Evolutionary conservation across 2,113 vertebrate species (phyloP).

Genomic region (Diglossa brunneiventris): DNA sequence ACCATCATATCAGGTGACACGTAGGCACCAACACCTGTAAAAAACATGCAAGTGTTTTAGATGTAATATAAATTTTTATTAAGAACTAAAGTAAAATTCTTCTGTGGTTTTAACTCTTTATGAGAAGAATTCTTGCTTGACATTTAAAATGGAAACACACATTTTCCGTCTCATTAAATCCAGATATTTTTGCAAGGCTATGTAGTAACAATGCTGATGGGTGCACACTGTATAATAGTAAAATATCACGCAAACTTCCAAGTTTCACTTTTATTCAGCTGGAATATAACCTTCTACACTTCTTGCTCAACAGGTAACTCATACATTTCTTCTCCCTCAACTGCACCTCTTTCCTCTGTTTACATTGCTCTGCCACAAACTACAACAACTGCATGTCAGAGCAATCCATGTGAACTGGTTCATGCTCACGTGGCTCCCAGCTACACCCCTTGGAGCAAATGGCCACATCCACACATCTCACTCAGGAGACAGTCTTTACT

Average conservation of each 20-base stretch:
- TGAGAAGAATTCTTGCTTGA: not conserved
- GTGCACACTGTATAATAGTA: not conserved
- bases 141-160: not conserved
- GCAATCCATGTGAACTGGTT: not conserved
- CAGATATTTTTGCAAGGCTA: not conserved
- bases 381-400: not conserved
- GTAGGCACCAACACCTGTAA: conserved; percentile 92
- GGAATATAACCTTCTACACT: not conserved
- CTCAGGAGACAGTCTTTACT: not conserved
- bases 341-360: fast-evolving
- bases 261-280: not conserved
- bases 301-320: not conserved
- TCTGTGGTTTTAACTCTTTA: not conserved
- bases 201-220: not conserved
- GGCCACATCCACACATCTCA: not conserved
- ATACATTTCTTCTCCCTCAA: not conserved
- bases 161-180: not conserved
- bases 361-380: not conserved
- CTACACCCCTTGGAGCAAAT: not conserved
- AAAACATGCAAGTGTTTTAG: not conserved
- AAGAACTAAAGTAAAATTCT: not conserved
- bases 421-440: not conserved
- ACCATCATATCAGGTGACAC: conserved; percentile 99
- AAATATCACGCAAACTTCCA: not conserved
- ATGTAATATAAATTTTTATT: not conserved